phyloP scores from a whole-genome alignment of 1,140 invertebrate genomes.

The Pseudachorutes palmiensis region DNA sequence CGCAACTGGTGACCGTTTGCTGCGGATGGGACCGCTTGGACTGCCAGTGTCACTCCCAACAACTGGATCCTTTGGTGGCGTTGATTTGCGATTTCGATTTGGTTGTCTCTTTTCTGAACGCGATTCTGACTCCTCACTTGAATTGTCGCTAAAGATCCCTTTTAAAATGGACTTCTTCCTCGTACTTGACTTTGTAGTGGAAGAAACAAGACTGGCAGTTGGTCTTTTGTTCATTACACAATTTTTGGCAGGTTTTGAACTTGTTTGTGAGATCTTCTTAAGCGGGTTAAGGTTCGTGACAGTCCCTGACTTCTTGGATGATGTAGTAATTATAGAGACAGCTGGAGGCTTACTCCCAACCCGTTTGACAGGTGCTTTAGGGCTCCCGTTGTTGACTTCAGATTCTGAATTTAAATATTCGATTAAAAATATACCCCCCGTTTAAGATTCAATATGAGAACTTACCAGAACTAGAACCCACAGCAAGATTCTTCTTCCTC shows the following conservation, averaged over 20 bases:
- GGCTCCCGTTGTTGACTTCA: slow-evolving; percentile 1
- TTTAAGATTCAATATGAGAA: not conserved
- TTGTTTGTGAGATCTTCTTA: not conserved
- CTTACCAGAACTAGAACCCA: not conserved
- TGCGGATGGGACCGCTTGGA: not conserved
- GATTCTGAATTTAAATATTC: slow-evolving; percentile 17
- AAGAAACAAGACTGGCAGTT: not conserved
- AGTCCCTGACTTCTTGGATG: slow-evolving; percentile 10
- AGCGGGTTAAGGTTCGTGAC: not conserved
- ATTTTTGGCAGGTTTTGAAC: not conserved
- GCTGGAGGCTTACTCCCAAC: slow-evolving; percentile 23
- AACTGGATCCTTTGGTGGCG: not conserved
- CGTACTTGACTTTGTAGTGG: not conserved
- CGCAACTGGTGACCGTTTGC: slow-evolving; percentile 4
- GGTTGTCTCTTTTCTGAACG: slow-evolving; percentile 8
- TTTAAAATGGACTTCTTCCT: slow-evolving; percentile 21
- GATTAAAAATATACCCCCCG: not conserved
- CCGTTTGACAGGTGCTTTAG: slow-evolving; percentile 17
- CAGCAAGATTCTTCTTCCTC: not conserved
- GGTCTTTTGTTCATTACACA: slow-evolving; percentile 5
- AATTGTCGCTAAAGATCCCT: slow-evolving; percentile 34
- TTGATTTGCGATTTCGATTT: not conserved
- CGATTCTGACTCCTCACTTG: slow-evolving; percentile 23
- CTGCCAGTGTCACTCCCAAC: too few relatives aligned
- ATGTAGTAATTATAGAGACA: not conserved